phyloP scores from a whole-genome alignment of 2,113 vertebrate genomes.

The Odontophorus gujanensis region DNA sequence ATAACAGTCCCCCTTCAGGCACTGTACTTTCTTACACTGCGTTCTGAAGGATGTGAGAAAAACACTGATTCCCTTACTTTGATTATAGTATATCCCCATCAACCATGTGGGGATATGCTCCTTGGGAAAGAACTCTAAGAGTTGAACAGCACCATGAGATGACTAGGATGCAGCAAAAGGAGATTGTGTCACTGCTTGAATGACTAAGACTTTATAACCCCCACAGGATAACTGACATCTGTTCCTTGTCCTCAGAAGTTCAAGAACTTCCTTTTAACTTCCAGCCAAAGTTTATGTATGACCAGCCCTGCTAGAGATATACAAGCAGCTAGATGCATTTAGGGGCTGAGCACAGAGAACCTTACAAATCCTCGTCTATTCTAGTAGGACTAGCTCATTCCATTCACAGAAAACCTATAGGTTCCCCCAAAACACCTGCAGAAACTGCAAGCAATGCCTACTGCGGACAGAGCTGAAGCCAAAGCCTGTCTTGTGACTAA shows the following conservation, averaged over 20 bases:
- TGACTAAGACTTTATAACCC: background rate
- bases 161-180: background rate
- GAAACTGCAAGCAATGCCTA: background rate
- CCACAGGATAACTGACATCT: background rate
- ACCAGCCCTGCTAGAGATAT: background rate
- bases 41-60: background rate
- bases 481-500: background rate
- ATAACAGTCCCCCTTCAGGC: background rate
- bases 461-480: background rate
- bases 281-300: background rate
- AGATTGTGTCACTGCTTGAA: background rate
- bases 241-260: background rate
- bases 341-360: background rate
- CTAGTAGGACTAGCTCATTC: background rate
- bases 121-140: background rate
- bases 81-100: background rate
- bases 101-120: background rate
- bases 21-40: background rate
- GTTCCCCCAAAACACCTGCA: background rate
- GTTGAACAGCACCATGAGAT: background rate
- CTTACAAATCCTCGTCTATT: background rate
- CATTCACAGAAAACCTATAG: background rate
- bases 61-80: background rate
- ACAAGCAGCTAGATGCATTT: background rate
- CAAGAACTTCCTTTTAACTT: background rate